Base-by-base conservation (phyloP, 2,113 vertebrate genomes). In the Psophia crepitans region DNA sequence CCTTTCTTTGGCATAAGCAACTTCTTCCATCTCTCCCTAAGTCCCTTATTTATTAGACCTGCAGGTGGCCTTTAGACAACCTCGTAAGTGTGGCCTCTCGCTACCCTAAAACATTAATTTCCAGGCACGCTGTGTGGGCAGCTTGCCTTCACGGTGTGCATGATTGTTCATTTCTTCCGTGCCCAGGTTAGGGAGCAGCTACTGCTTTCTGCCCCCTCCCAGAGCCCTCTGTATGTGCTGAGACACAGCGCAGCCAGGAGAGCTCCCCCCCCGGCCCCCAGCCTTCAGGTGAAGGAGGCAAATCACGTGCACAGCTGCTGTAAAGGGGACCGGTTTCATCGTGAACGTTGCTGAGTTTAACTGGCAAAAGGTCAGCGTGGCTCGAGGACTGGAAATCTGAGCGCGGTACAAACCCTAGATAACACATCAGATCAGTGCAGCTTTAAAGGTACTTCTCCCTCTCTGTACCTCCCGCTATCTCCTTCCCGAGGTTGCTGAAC, bases 211-310 rank as follows among this genome's bases (percentile, higher is more conserved):
- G 8, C 33, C 11, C 14, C 35, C 32, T 63, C 8, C n/a, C 33
- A 28, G 60, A 49, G 43, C 30, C 18, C 8, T 35, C 53, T 5
- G 5, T 26, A 8, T 48, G 39, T 21, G 21, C 48, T 43, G 63
- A 76, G 71, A 32, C 2, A 6, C 19, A 64, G 33, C 3, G 6
- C 14, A 63, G 54, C 46, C 5, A 0, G 32, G 14, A 51, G 39
- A 85, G 10, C 5, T 8, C 30, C 16, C 5, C 10, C 30, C 16
- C 10, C 2, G 0, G 8, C 32, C 60, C 61, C 56, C 3, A 1
- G 12, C 56, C 30, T 69, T 51, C 22, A 28, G 74, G 27, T 28
- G 63, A 58, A 84, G 61, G 37, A 63, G 6, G 48, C 11, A 87
- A 88, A 66, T 88, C n/a, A 17, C 60, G 30, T 74, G 91, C 81